Evolutionary conservation across 1,140 invertebrate genomes (phyloP), one percentile per base, ranked within the genome.

Genomic region (Cardiocondyla obscurior): DNA sequence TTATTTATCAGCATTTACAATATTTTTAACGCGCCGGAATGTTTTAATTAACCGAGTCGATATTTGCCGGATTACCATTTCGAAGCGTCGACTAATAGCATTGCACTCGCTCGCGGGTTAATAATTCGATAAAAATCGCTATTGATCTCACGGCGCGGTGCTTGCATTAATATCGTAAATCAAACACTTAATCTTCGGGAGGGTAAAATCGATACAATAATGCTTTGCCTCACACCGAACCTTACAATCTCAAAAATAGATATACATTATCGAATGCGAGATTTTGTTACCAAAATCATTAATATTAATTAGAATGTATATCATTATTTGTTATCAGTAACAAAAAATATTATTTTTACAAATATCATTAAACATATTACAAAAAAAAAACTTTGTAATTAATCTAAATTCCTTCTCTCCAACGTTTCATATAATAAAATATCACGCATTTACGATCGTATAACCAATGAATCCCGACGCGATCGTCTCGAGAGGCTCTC

Each of bases 121-220:
- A 62, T 81, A 81, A 81, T 81, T 46, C 51, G 77, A 81, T 73
- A 81, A 81, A 79, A 79, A 67, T 79, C 33, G 8, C 46, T 69
- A 79, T 69, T 65, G 62, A 79, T 79, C 46, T 77, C 60, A n/a
- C n/a, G 49, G 49, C 22, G 49, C 33, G 46, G 49, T 22, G 33
- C 74, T 42, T 69, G 62, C 46, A 79, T 69, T 69, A 79, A 67
- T 79, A 79, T 69, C 74, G 19, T 79, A 69, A 79, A 69, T 79
- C 74, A 65, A 53, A 42, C 12, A 19, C 33, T 53, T 79, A 79
- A 79, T 79, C 74, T 79, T 69, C 62, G 12, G 28, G 30, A 22
- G 22, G 16, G 28, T 57, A 28, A 79, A 69, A 65, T 77, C 74
- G 44, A 77, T 67, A 33, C 62, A 53, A 77, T 79, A 77, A 77